A percentile compares a stretch with the other conserved stretches of the same genome.
Conservation (phyloP, 2,888 invertebrate species). For the Drosophila acutilabella region DNA sequence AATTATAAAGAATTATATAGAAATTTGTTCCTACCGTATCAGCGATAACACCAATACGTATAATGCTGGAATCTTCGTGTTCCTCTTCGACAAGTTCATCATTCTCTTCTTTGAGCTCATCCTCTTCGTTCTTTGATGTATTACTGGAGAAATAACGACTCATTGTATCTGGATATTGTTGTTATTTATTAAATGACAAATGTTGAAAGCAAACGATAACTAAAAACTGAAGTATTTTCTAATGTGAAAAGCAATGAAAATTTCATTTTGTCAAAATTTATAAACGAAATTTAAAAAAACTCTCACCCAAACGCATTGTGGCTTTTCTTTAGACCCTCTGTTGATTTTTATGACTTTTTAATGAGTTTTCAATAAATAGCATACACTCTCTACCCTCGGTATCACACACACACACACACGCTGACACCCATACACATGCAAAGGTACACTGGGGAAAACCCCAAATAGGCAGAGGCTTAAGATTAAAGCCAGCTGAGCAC, state of each 20-base stretch:
- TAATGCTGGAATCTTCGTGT: conserved; percentile 27
- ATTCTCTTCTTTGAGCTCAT: neutral
- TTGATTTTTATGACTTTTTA: conserved; percentile 56
- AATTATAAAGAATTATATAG: neutral
- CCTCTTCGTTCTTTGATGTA: neutral
- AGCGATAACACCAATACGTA: conserved; percentile 56
- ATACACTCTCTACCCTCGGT: neutral
- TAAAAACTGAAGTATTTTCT: conserved; percentile 11
- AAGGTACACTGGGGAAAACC: conserved; percentile 9
- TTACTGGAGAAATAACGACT: neutral
- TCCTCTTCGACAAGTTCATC: neutral
- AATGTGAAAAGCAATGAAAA: neutral
- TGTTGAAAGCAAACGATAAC: conserved; percentile 2
- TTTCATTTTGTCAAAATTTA: neutral
- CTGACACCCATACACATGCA: neutral
- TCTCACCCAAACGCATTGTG: neutral
- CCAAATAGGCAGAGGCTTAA: conserved; percentile 40
- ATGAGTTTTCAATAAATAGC: conserved; percentile 69
- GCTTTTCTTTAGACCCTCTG: conserved; percentile 1
- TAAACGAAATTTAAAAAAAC: neutral
- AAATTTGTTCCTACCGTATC: conserved; percentile 44
- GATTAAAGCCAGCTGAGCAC: conserved; percentile 30
- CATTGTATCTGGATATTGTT: conserved; percentile 42
- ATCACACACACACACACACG: conserved; percentile 15
- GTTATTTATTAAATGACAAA: neutral